phyloP scores from a whole-genome alignment of 2,888 invertebrate genomes.

The Pandemis corylana region DNA sequence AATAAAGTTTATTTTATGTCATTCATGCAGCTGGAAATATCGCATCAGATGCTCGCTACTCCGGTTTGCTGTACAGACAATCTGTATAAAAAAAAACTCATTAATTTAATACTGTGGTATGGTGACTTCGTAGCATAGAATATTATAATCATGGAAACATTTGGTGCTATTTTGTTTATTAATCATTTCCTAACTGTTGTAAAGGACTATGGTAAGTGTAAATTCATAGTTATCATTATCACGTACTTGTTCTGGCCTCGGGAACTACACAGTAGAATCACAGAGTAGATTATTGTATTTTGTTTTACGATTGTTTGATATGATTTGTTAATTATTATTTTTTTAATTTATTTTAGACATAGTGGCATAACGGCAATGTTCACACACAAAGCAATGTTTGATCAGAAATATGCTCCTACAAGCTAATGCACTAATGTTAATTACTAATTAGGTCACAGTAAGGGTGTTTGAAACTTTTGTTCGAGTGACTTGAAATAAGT shows the following conservation, averaged over 20 bases:
- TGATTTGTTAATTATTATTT: conserved; percentile 42
- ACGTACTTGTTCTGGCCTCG: conserved; percentile 18
- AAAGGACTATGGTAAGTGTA: conserved; percentile 45
- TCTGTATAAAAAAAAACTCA: conserved; percentile 6
- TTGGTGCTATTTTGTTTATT: conserved; percentile 22
- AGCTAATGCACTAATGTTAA: conserved; percentile 56
- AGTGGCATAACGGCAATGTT: conserved; percentile 76
- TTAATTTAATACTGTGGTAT: conserved; percentile 15
- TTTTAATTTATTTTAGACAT: conserved; percentile 68
- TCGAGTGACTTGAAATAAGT: conserved; percentile 1
- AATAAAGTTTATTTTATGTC: background rate
- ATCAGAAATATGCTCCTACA: conserved; percentile 54
- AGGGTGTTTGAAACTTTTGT: background rate
- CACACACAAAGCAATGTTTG: conserved; percentile 57
- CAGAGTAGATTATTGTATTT: conserved; percentile 51
- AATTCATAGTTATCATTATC: conserved; percentile 39
- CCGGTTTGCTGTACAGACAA: background rate
- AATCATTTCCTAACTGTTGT: conserved; percentile 19
- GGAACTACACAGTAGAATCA: conserved; percentile 46
- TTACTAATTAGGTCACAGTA: conserved; percentile 35
- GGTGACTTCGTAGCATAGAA: conserved; percentile 24
- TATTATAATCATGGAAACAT: conserved; percentile 30
- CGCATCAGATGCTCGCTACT: conserved; percentile 4
- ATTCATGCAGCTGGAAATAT: conserved; percentile 1
- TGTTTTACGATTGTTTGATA: conserved; percentile 52